Evolutionary conservation across 2,113 vertebrate species (phyloP).

Genomic region (Limnothrissa miodon): DNA sequence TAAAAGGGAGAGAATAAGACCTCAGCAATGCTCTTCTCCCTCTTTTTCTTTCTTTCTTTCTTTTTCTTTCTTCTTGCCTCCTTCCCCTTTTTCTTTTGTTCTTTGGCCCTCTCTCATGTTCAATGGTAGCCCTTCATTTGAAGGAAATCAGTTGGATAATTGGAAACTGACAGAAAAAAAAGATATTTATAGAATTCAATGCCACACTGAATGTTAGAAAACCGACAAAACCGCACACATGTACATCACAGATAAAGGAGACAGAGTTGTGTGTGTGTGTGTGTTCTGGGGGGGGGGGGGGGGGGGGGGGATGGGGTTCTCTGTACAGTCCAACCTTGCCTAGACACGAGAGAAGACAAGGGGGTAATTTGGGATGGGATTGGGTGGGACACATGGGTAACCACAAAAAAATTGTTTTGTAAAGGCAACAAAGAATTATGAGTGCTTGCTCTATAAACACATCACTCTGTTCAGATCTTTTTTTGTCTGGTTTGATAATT

Average conservation of each 20-base stretch:
- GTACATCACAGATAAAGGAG: conserved; percentile 28
- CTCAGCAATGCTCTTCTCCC: conserved; percentile 60
- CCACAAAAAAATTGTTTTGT: not conserved
- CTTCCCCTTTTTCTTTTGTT: conserved; percentile 44
- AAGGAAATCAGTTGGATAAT: conserved; percentile 49
- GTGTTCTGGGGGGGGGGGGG: too few species aligned
- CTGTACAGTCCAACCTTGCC: conserved; percentile 14
- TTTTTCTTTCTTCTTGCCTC: conserved; percentile 43
- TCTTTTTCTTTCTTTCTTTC: conserved; percentile 42
- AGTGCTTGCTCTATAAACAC: conserved; percentile 53
- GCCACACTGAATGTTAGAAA: conserved; percentile 35
- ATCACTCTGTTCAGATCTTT: conserved; percentile 42
- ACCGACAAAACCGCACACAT: not conserved
- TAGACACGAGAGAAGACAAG: not conserved
- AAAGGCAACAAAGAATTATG: conserved; percentile 46
- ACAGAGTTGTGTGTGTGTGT: conserved; percentile 25
- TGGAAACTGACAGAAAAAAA: conserved; percentile 49
- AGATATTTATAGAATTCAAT: conserved; percentile 30
- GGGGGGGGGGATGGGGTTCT: conserved; percentile 28
- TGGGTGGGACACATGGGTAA: conserved; percentile 14
- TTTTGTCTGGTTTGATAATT: conserved; percentile 40
- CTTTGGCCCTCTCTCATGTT: conserved; percentile 27
- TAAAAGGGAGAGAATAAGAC: conserved; percentile 60
- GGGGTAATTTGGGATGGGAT: not conserved
- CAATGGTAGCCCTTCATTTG: conserved; percentile 45